Conservation (phyloP, 2,797 vertebrate species). For the Ctenopoma kingsleyae region DNA sequence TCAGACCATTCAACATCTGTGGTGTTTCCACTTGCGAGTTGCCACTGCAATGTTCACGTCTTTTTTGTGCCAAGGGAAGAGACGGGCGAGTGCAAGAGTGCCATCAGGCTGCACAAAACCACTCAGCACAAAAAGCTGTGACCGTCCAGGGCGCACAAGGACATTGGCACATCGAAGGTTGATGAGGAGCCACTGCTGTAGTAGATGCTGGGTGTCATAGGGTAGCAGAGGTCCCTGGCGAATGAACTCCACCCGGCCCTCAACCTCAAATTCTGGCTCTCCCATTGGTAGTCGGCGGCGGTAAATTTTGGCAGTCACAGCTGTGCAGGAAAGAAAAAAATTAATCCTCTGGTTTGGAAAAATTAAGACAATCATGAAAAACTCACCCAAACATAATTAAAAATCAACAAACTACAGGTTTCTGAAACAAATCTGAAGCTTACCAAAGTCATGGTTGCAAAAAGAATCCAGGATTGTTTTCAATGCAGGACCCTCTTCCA, state of each 20-base stretch:
- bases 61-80: conserved; percentile 91
- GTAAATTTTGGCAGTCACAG: conserved; percentile 88
- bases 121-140: conserved; percentile 87
- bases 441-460: conserved; percentile 90
- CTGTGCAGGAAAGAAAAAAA: conserved; percentile 60
- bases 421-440: conserved; percentile 40
- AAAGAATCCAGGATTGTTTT: conserved; percentile 86
- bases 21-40: conserved; percentile 89
- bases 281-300: conserved; percentile 77
- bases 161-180: conserved; percentile 85
- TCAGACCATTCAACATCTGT: conserved; percentile 84
- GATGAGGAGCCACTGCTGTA: conserved; percentile 91
- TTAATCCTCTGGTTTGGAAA: neutral
- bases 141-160: conserved; percentile 81
- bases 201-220: conserved; percentile 87
- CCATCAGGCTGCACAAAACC: conserved; percentile 83
- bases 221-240: conserved; percentile 87
- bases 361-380: neutral
- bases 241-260: conserved; percentile 89
- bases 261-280: conserved; percentile 85
- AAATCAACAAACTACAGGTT: neutral
- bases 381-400: neutral
- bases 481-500: conserved; percentile 83
- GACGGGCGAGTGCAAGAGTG: conserved; percentile 77
- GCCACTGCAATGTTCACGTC: conserved; percentile 85